These are phyloP conservation scores for Drosophila multiciliata DNA, from an alignment of 2,888 invertebrate species.

Conservation along the genomic window DNA sequence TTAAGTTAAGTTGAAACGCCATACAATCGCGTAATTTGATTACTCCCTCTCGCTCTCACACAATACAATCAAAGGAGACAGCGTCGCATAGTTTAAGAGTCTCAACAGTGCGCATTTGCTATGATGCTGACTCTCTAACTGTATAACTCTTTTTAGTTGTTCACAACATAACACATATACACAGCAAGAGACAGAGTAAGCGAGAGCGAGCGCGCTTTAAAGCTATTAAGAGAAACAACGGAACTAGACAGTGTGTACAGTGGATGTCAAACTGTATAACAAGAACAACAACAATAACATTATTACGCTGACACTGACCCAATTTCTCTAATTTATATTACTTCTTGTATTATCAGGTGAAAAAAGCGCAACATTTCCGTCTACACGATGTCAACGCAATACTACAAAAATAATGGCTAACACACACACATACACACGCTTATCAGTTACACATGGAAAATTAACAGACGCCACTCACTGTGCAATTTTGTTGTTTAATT, in stretches of 20 bases:
- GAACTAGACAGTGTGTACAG: background rate
- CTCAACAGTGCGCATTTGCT: constrained; percentile 8
- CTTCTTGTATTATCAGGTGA: constrained; percentile 39
- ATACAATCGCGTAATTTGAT: constrained; percentile 14
- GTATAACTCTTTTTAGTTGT: constrained; percentile 21
- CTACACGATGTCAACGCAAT: constrained; percentile 31
- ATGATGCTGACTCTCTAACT: constrained; percentile 33
- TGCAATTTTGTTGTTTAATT: constrained; percentile 59
- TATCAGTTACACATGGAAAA: constrained; percentile 53
- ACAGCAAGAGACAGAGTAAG: background rate
- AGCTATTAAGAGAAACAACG: constrained; percentile 8
- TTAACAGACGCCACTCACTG: constrained; percentile 28
- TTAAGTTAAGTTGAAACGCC: constrained; percentile 19
- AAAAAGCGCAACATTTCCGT: constrained; percentile 50
- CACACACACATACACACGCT: constrained; percentile 22
- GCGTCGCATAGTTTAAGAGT: constrained; percentile 17
- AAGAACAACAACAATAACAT: constrained; percentile 31
- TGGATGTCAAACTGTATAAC: constrained; percentile 35
- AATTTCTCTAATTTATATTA: constrained; percentile 41
- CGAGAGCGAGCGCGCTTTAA: background rate
- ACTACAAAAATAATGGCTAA: constrained; percentile 20
- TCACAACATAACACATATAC: constrained; percentile 5
- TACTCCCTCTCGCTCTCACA: constrained; percentile 3
- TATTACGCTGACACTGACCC: constrained; percentile 54
- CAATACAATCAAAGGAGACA: constrained; percentile 1